A percentile compares a stretch with the other conserved stretches of the same genome.
Conservation (phyloP, 2,113 vertebrate species). For the Colossoma macropomum region DNA sequence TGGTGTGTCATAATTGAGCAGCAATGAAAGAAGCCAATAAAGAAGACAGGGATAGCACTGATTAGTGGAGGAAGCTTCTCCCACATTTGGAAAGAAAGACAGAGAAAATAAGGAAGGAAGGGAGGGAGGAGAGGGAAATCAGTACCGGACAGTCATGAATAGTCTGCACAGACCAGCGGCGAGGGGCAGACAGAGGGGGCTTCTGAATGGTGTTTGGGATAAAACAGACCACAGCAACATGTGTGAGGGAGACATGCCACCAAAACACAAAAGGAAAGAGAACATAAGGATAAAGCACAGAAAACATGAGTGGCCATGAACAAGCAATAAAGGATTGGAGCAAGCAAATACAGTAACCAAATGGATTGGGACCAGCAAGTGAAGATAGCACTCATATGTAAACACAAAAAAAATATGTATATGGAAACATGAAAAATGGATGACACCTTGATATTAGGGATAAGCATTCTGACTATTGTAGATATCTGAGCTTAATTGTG, state of each 20-base stretch:
- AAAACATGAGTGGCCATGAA: conserved; percentile 32
- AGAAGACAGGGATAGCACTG: conserved; percentile 28
- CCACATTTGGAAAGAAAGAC: conserved; percentile 51
- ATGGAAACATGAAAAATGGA: not conserved
- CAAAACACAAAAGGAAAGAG: conserved; percentile 79
- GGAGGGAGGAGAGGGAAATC: conserved; percentile 60
- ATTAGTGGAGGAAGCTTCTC: not conserved
- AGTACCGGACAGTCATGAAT: conserved; percentile 98
- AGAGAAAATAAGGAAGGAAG: conserved; percentile 8
- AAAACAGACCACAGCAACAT: conserved; percentile 78
- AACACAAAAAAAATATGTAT: no score
- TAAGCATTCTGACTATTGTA: no score
- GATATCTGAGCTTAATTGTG: no score
- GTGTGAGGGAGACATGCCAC: conserved; percentile 66
- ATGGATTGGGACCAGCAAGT: not conserved
- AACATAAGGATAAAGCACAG: conserved; percentile 44
- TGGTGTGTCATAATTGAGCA: conserved; percentile 4
- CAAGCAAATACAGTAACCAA: not conserved
- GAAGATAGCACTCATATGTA: not conserved
- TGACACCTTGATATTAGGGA: no score
- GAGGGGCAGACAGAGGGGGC: conserved; percentile 90
- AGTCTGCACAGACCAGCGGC: conserved; percentile 98
- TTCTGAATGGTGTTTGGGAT: conserved; percentile 85
- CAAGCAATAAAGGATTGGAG: conserved; percentile 9
- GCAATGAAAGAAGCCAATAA: conserved; percentile 29